Percentiles rank a stretch among this genome's conserved stretches.
Evolutionary conservation across 2,888 invertebrate genomes (phyloP).

Genomic region (Diadromus collaris): DNA sequence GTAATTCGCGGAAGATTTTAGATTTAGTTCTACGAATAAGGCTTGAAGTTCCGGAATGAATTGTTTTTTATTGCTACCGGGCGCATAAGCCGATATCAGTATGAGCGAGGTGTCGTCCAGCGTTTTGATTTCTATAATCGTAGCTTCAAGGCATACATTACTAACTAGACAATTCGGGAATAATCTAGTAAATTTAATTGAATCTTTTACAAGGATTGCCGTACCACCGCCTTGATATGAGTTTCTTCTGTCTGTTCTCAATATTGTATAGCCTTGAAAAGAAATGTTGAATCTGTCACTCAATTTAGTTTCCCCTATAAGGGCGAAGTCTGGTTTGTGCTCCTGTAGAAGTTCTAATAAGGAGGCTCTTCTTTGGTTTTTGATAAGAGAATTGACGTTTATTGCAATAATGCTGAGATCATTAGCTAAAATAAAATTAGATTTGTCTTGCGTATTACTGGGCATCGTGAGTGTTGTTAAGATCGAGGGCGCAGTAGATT

Average conservation of each 20-base stretch:
- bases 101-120: constrained; percentile 7
- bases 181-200: background rate
- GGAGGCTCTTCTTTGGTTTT: constrained; percentile 6
- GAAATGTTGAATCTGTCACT: background rate
- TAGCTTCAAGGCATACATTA: constrained; percentile 11
- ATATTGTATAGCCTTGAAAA: background rate
- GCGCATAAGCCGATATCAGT: constrained; percentile 30
- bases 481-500: background rate
- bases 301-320: constrained; percentile 34
- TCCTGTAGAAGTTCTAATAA: background rate
- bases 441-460: background rate
- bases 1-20: background rate
- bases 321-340: constrained; percentile 24
- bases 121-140: background rate
- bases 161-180: background rate
- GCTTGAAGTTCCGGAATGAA: constrained; percentile 31
- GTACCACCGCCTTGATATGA: constrained; percentile 25
- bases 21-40: constrained; percentile 11
- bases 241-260: constrained; percentile 18
- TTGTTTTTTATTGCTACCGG: constrained; percentile 19
- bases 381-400: constrained; percentile 29
- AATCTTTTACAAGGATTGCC: constrained; percentile 24
- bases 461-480: background rate
- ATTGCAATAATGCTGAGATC: constrained; percentile 4
- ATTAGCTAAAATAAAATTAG: background rate